Conservation (phyloP, 2,797 vertebrate genomes). For the Pitangus sulphuratus region DNA sequence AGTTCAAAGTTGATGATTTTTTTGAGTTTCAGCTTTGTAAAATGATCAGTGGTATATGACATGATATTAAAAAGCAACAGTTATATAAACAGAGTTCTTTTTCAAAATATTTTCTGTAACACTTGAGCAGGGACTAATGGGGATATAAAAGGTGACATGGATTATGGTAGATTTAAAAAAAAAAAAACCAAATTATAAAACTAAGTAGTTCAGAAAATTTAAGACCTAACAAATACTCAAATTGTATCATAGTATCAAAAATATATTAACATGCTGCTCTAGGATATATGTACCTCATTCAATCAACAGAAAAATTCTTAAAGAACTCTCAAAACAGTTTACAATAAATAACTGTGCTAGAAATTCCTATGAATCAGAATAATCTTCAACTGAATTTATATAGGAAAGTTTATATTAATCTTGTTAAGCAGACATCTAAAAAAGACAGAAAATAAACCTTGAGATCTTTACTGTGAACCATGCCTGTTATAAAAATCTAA, state of each 20-base stretch:
- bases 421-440: neutral
- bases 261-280: neutral
- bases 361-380: neutral
- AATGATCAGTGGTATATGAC: neutral
- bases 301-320: neutral
- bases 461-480: neutral
- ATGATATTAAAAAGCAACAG: neutral
- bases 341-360: neutral
- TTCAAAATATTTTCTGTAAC: neutral
- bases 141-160: neutral
- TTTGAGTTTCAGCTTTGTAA: neutral
- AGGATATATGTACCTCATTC: neutral
- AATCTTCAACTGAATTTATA: neutral
- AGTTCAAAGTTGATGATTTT: neutral
- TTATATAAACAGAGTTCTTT: neutral
- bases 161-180: neutral
- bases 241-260: neutral
- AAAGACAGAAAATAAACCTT: neutral
- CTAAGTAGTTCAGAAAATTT: neutral
- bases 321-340: neutral
- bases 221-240: neutral
- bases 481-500: neutral
- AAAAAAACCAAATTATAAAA: neutral
- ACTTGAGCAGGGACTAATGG: neutral
- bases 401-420: neutral